Evolutionary conservation across 2,888 invertebrate species (phyloP), one percentile per base, ranked within the genome.

Genomic region (Habroteleia sp.): DNA sequence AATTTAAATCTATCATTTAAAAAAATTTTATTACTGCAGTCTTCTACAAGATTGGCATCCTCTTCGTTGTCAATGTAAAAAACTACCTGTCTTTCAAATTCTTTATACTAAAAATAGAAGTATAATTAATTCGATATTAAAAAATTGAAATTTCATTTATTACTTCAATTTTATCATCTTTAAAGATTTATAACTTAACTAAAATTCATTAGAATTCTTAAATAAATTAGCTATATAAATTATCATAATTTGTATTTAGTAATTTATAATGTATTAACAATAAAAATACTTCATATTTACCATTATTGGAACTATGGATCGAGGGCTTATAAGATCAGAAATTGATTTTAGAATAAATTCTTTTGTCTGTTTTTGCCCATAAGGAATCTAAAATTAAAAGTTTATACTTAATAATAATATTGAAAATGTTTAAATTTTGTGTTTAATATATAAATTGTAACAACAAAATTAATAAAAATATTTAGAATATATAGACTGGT

Each of bases 51-150:
- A 78, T 93, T 92, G 0, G 96, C 96, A 16, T 91, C 89, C 82
- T 92, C 91, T 8, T 91, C 91, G 84, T 95, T 94, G 81, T 96
- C 96, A 0, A 96, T 91, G 83, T 92, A 96, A 86, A 97, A 97
- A 0, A 91, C 87, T 0, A 92, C 92, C 77, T 93, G 91, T 77
- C 92, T 92, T 7, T 93, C 93, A 77, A 91, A 91, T 11, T 85
- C 78, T 78, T 88, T 87, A 87, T 91, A 92, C 92, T 92, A 80
- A 56, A 88, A 88, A 78, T 42, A 74, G 42, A 33, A 25, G 6
- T n/a, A n/a, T n/a, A n/a, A 25, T 7, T 3, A 25, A 25, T 25
- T 31, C 11, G 14, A 14, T 20, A 20, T 8, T 20, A 48, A 16
- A 4, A 33, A 33, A 25, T 20, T n/a, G 44, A 35, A 44, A n/a